Evolutionary conservation across 2,888 invertebrate species (phyloP).

Genomic region (Caenorhabditis panamensis): DNA sequence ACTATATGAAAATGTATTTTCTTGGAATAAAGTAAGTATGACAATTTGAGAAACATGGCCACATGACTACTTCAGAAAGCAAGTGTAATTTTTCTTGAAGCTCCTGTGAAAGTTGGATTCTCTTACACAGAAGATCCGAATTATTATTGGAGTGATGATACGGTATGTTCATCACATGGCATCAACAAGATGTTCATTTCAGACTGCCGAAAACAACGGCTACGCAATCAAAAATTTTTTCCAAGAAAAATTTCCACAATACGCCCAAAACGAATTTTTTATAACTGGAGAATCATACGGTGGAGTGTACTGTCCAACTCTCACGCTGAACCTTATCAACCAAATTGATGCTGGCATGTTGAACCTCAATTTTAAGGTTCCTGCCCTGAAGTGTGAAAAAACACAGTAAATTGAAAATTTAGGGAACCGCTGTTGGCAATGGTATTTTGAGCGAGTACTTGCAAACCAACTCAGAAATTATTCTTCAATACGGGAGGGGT

Average conservation of each 20-base stretch:
- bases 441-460: constrained; percentile 71
- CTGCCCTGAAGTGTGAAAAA: too few species aligned
- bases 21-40: constrained; percentile 80
- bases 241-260: constrained; percentile 82
- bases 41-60: neutral
- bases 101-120: constrained; percentile 84
- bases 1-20: constrained; percentile 76
- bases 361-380: constrained; percentile 67
- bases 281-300: constrained; percentile 75
- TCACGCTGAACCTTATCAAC: constrained; percentile 58
- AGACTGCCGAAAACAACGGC: constrained; percentile 82
- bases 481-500: constrained; percentile 72
- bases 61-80: constrained; percentile 74
- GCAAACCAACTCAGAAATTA: constrained; percentile 71
- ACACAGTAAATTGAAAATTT: constrained; percentile 3
- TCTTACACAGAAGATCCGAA: constrained; percentile 82
- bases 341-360: constrained; percentile 60
- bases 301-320: constrained; percentile 73
- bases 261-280: constrained; percentile 82
- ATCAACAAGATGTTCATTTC: constrained; percentile 45
- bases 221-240: constrained; percentile 83
- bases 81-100: constrained; percentile 83
- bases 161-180: too few species aligned
- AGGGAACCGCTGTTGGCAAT: constrained; percentile 75
- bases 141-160: constrained; percentile 64